Evolutionary conservation across 2,797 vertebrate species (phyloP).

Genomic region (Poliocrania exsul): DNA sequence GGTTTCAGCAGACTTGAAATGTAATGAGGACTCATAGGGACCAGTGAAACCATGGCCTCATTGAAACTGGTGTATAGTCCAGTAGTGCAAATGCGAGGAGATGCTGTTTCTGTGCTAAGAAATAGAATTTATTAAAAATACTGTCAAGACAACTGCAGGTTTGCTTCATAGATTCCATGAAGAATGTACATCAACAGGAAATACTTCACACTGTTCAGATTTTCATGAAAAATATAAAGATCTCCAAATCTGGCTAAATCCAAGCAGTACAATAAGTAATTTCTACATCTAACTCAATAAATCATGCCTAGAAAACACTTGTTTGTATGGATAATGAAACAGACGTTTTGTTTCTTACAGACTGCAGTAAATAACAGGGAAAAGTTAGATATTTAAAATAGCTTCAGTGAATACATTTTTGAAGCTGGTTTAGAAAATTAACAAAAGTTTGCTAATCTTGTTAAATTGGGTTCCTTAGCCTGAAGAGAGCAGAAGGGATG

Average conservation of each 20-base stretch:
- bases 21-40: not conserved
- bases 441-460: conserved; percentile 39
- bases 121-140: not conserved
- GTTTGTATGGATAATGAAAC: not conserved
- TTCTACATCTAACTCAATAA: not conserved
- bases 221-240: not conserved
- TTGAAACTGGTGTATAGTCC: not conserved
- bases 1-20: not conserved
- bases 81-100: not conserved
- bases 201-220: not conserved
- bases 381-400: not conserved
- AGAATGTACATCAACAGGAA: not conserved
- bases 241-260: not conserved
- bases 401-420: conserved; percentile 44
- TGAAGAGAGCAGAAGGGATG: conserved; percentile 13
- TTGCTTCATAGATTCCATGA: not conserved
- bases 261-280: not conserved
- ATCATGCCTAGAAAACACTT: not conserved
- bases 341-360: not conserved
- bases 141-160: not conserved
- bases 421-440: conserved; percentile 35
- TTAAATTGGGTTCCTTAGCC: conserved; percentile 43
- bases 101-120: not conserved
- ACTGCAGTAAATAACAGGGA: not conserved
- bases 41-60: not conserved